Base-by-base conservation (phyloP, 2,113 vertebrate genomes). In the Malaclemys terrapin region DNA sequence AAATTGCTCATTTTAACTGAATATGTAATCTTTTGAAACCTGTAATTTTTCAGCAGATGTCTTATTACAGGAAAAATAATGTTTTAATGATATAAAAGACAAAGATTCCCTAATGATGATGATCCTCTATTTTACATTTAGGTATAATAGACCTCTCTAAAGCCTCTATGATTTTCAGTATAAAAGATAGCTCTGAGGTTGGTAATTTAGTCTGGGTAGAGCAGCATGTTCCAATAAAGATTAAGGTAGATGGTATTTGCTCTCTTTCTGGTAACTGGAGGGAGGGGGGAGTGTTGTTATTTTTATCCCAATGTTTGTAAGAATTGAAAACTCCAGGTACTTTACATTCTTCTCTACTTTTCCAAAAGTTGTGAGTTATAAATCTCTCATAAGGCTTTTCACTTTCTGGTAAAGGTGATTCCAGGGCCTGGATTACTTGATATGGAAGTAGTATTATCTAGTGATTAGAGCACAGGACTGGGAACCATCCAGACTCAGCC, bases 1-100 rank as follows among this genome's bases (percentile, higher is more conserved):
- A 91, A 87, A 89, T 80, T 82, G 92, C 16, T 82, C 81, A 42
- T 56, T 93, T 92, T 79, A 91, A 85, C 10, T 54, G 69, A 79
- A 88, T 62, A 27, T 1, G 29, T 54, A 84, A 92, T 2, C 38
- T 90, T 69, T 76, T 79, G 6, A 8, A 86, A 53, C 9, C 7
- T 59, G 57, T 29, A 88, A 86, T 31, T 87, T 92, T 54, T 54
- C 62, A 75, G 82, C 17, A 13, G 12, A 5, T 56, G 84, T 92
- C 2, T 7, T 87, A 88, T 75, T 35, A 91, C 86, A 56, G 11
- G 52, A 87, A 17, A 50, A 76, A 49, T 3, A 56, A 17, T 16
- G 35, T 29, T 1, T 50, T 85, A 89, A 88, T 50, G 17, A 80
- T 4, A 62, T 1, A 29, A 27, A 76, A 86, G 10, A 84, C 22